Conservation (phyloP, 2,113 vertebrate genomes). For the Oncorhynchus kisutch region DNA sequence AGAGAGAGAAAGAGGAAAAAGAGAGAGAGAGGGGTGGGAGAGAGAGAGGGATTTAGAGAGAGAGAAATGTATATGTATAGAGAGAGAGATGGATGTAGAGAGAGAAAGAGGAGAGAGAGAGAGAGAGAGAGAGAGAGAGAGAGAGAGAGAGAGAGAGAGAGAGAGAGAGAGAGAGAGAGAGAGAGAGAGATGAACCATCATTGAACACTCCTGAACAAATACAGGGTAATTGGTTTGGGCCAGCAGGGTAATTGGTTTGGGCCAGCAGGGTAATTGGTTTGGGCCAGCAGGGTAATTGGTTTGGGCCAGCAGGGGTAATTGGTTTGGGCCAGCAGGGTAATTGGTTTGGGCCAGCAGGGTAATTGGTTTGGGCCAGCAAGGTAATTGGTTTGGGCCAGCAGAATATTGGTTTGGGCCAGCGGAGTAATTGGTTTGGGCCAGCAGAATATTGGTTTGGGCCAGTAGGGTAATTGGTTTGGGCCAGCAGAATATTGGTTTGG, state of each 20-base stretch:
- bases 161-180: neutral
- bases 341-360: too few relatives aligned
- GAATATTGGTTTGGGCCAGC: neutral
- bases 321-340: too few relatives aligned
- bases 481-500: too few relatives aligned
- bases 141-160: constrained; percentile 29
- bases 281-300: constrained; percentile 50
- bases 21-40: too few relatives aligned
- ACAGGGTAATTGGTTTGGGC: constrained; percentile 12
- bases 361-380: too few relatives aligned
- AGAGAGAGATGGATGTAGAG: neutral
- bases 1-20: too few relatives aligned
- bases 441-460: constrained; percentile 54
- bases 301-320: constrained; percentile 52
- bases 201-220: constrained; percentile 78
- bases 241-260: too few relatives aligned
- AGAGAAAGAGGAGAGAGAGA: constrained; percentile 20
- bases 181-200: constrained; percentile 61
- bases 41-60: too few relatives aligned
- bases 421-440: constrained; percentile 59
- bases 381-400: too few relatives aligned
- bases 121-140: neutral
- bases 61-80: too few relatives aligned
- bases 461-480: too few relatives aligned
- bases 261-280: too few relatives aligned